Conservation (phyloP, 2,888 invertebrate genomes). For the Dasypolia templi region DNA sequence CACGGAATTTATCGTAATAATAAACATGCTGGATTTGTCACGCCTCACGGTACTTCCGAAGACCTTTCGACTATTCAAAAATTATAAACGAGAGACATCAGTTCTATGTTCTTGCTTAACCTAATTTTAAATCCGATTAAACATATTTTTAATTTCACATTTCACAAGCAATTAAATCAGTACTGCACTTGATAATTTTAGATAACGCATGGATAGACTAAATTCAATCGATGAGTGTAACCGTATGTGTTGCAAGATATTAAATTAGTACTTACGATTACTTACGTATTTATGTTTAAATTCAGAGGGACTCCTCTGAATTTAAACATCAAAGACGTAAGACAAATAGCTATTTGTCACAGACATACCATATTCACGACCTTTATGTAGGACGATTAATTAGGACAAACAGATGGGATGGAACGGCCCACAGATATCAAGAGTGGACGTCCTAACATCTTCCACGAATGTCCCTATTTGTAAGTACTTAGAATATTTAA, state of each 20-base stretch:
- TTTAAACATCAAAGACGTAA: slow-evolving; percentile 24
- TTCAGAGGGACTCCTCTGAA: no score
- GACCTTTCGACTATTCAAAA: background rate
- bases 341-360: slow-evolving; percentile 33
- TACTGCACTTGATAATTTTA: slow-evolving; percentile 12
- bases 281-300: no score
- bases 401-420: slow-evolving; percentile 15
- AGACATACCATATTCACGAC: slow-evolving; percentile 25
- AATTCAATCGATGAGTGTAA: background rate
- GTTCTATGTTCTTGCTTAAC: background rate
- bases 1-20: slow-evolving; percentile 30
- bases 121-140: slow-evolving; percentile 10
- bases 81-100: background rate
- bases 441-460: slow-evolving; percentile 7
- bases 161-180: slow-evolving; percentile 51
- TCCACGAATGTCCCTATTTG: background rate
- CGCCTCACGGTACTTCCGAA: slow-evolving; percentile 4
- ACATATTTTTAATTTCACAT: background rate
- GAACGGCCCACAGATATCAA: background rate
- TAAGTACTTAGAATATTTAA: slow-evolving; percentile 6
- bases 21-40: slow-evolving; percentile 25
- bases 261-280: no score
- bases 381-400: slow-evolving; percentile 19
- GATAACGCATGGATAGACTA: slow-evolving; percentile 18
- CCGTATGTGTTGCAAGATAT: no score